Percentiles rank a stretch among this genome's conserved stretches.
These are phyloP conservation scores for Pogonus chalceus DNA, from an alignment of 1,140 invertebrate genomes.

Conservation along the genomic window DNA sequence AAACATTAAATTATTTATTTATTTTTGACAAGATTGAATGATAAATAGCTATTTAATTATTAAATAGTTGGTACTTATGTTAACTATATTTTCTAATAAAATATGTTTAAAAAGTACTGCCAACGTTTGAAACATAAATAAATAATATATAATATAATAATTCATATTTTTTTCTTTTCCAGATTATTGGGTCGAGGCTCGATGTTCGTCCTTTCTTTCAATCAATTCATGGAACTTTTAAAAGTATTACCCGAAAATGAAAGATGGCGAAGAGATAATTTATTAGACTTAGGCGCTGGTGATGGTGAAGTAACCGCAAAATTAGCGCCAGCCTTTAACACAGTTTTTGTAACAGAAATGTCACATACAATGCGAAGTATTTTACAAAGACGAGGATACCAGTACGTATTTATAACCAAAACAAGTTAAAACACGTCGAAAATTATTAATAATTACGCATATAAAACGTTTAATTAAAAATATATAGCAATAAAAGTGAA, in stretches of 20 bases:
- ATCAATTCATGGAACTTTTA: slow-evolving; percentile 62
- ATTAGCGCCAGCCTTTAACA: slow-evolving; percentile 58
- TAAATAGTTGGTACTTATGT: too few relatives aligned
- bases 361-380: slow-evolving; percentile 70
- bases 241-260: slow-evolving; percentile 24
- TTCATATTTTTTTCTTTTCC: slow-evolving; percentile 31
- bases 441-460: too few relatives aligned
- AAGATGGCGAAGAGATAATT: slow-evolving; percentile 37
- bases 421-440: slow-evolving; percentile 1
- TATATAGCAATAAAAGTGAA: too few relatives aligned
- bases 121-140: too few relatives aligned
- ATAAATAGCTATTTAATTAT: too few relatives aligned
- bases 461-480: too few relatives aligned
- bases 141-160: too few relatives aligned
- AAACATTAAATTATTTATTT: too few relatives aligned
- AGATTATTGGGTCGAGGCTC: slow-evolving; percentile 77
- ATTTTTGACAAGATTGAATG: too few relatives aligned
- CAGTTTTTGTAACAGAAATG: slow-evolving; percentile 77
- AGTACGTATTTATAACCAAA: too few relatives aligned
- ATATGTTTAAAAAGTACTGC: too few relatives aligned
- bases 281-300: slow-evolving; percentile 84
- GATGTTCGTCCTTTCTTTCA: slow-evolving; percentile 82
- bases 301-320: slow-evolving; percentile 79
- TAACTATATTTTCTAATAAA: too few relatives aligned
- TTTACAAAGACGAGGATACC: slow-evolving; percentile 60